A percentile compares a stretch with the other conserved stretches of the same genome.
Conservation (phyloP, 2,113 vertebrate genomes). For the human region DNA sequence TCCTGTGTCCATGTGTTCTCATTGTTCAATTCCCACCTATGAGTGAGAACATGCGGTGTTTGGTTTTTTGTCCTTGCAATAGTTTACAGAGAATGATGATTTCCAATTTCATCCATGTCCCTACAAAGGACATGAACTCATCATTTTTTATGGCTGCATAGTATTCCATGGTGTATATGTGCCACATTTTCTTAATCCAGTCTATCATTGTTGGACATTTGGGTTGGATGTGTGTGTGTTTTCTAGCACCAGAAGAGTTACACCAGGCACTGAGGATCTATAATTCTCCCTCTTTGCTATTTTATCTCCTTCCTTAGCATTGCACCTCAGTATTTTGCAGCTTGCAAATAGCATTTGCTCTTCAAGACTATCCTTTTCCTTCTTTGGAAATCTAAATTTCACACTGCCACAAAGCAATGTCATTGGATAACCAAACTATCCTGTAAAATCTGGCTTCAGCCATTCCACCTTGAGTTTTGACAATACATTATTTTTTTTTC, state of each 20-base stretch:
- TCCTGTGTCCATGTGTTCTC: too few species aligned
- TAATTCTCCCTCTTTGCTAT: neutral
- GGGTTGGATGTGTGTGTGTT: neutral
- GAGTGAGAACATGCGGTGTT: too few species aligned
- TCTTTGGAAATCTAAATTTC: conserved; percentile 62
- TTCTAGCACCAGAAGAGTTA: neutral
- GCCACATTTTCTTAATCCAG: too few species aligned
- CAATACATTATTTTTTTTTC: conserved; percentile 81
- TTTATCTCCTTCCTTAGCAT: neutral
- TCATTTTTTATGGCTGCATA: too few species aligned
- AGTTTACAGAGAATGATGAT: too few species aligned
- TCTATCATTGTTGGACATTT: too few species aligned
- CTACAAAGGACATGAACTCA: too few species aligned
- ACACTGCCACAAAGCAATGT: conserved; percentile 60
- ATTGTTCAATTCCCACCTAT: too few species aligned
- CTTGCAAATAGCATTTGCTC: conserved; percentile 43
- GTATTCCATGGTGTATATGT: too few species aligned
- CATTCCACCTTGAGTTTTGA: conserved; percentile 75
- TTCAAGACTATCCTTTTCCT: neutral
- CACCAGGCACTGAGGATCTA: neutral
- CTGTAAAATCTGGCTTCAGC: conserved; percentile 74
- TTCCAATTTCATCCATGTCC: too few species aligned
- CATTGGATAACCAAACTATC: conserved; percentile 67
- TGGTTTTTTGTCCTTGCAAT: too few species aligned
- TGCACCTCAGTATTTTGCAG: neutral